phyloP scores from a whole-genome alignment of 2,797 vertebrate species.

The Molossus molossus region DNA sequence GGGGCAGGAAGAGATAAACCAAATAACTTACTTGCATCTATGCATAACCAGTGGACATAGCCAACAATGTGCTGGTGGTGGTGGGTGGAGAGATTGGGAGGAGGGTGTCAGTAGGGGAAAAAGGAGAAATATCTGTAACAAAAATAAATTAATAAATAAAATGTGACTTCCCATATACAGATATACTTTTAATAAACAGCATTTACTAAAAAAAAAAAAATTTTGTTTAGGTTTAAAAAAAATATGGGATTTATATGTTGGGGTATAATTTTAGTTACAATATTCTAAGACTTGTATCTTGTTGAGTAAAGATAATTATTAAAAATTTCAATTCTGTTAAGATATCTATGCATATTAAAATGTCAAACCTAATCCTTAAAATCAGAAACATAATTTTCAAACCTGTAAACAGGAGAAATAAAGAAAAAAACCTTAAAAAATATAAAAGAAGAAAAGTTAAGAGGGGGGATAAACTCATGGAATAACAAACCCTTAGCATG shows the following conservation, averaged over 20 bases:
- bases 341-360: neutral
- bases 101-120: too few relatives aligned
- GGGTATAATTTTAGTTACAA: neutral
- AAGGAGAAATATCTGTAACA: too few relatives aligned
- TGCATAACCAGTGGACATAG: too few relatives aligned
- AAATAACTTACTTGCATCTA: too few relatives aligned
- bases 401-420: neutral
- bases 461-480: neutral
- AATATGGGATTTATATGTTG: neutral
- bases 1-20: too few relatives aligned
- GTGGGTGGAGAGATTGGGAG: too few relatives aligned
- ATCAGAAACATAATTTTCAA: neutral
- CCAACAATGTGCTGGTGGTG: too few relatives aligned
- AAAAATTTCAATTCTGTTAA: neutral
- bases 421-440: neutral
- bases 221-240: too few relatives aligned
- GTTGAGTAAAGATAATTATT: neutral
- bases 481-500: neutral
- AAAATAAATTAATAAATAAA: too few relatives aligned
- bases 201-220: too few relatives aligned
- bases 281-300: neutral
- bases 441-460: neutral
- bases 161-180: too few relatives aligned
- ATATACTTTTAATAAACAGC: too few relatives aligned
- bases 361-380: neutral